Percentiles rank a stretch among this genome's conserved stretches.
phyloP scores from a whole-genome alignment of 2,113 vertebrate genomes.

The Nansenia antarctica region DNA sequence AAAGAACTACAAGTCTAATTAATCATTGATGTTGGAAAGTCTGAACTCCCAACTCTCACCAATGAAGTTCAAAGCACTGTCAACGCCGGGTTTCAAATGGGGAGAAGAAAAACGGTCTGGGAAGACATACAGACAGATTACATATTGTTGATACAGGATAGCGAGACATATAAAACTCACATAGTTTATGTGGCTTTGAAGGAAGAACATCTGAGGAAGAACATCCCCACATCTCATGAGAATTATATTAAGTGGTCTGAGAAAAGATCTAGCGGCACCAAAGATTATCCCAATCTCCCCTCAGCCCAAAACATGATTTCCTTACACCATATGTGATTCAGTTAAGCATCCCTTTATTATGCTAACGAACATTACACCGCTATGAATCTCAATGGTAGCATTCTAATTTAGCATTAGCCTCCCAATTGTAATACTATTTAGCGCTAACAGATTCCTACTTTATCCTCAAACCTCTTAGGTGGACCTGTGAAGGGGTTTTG shows the following conservation, averaged over 20 bases:
- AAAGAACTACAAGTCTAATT: slow-evolving; percentile 19
- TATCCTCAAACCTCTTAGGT: slow-evolving; percentile 11
- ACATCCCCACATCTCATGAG: slow-evolving; percentile 15
- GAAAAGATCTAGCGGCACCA: slow-evolving; percentile 49
- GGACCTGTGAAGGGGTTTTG: slow-evolving; percentile 38
- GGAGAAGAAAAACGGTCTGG: background rate
- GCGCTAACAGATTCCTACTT: background rate
- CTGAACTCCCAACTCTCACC: slow-evolving; percentile 24
- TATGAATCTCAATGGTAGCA: slow-evolving; percentile 16
- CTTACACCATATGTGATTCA: background rate
- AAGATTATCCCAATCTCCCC: too few relatives aligned
- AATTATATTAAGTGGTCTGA: background rate
- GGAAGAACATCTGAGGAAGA: background rate
- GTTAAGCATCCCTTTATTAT: background rate
- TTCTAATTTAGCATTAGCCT: slow-evolving; percentile 36
- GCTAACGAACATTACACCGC: background rate
- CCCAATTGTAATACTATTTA: slow-evolving; percentile 5
- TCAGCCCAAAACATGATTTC: too few relatives aligned
- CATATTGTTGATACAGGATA: slow-evolving; percentile 10
- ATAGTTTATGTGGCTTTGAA: slow-evolving; percentile 12
- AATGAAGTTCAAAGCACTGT: slow-evolving; percentile 39
- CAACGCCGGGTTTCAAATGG: slow-evolving; percentile 3
- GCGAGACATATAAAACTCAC: background rate
- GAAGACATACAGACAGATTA: slow-evolving; percentile 10
- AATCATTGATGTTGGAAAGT: slow-evolving; percentile 47